Percentiles rank a stretch among this genome's conserved stretches.
These are phyloP conservation scores for Argyrosomus japonicus DNA, from an alignment of 2,113 vertebrate genomes.

Conservation along the genomic window DNA sequence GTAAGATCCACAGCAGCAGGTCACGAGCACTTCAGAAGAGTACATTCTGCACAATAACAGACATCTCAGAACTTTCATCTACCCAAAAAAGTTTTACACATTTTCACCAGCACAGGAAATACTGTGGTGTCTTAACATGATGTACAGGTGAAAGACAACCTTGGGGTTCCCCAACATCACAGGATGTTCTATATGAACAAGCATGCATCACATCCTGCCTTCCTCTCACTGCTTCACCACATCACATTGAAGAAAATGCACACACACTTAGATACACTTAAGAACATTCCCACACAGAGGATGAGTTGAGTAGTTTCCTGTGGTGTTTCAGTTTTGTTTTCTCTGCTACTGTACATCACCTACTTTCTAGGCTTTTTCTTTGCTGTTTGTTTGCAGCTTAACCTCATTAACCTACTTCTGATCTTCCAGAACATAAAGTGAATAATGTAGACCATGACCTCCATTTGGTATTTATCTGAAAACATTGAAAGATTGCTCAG, in stretches of 20 bases:
- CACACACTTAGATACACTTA: background rate
- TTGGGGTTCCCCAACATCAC: constrained; percentile 73
- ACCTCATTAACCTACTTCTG: constrained; percentile 24
- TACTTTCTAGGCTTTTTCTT: constrained; percentile 66
- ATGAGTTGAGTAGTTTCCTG: constrained; percentile 52
- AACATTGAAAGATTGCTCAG: constrained; percentile 8
- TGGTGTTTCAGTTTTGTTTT: constrained; percentile 72
- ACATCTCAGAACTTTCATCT: background rate
- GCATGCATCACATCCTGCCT: constrained; percentile 75
- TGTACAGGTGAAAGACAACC: constrained; percentile 28
- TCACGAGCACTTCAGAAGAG: constrained; percentile 12
- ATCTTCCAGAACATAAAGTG: constrained; percentile 7
- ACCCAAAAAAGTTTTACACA: constrained; percentile 9
- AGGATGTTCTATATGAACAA: constrained; percentile 55
- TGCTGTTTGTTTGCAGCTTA: constrained; percentile 11
- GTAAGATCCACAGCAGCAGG: background rate
- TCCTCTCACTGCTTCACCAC: constrained; percentile 65
- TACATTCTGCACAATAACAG: background rate
- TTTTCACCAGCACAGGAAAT: constrained; percentile 51
- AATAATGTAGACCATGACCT: constrained; percentile 32
- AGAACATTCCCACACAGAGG: constrained; percentile 52
- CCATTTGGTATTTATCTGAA: constrained; percentile 4
- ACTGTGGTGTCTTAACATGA: background rate
- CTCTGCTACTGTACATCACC: constrained; percentile 56
- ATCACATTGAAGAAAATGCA: constrained; percentile 40